These are phyloP conservation scores for Varanus salvator DNA, from an alignment of 2,113 vertebrate genomes.

Conservation along the genomic window DNA sequence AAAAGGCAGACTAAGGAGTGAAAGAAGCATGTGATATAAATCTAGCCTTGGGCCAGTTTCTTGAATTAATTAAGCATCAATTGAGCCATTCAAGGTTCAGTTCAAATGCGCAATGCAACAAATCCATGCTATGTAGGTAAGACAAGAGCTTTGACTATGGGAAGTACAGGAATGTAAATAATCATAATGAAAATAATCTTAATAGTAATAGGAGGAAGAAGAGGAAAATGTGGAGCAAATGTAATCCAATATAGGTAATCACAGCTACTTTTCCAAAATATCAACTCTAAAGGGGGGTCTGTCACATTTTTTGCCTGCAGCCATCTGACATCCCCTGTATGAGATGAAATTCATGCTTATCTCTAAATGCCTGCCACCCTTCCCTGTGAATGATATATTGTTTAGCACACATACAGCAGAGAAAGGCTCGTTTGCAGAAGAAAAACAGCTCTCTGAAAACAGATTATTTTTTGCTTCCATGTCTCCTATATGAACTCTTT, in stretches of 20 bases:
- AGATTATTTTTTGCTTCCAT: not conserved
- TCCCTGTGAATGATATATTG: not conserved
- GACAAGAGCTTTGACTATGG: not conserved
- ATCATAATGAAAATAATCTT: too few species aligned
- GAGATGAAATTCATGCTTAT: not conserved
- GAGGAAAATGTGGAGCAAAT: not conserved
- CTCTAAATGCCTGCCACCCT: constrained; percentile 8
- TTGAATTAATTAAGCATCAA: not conserved
- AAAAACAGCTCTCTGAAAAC: constrained; percentile 17
- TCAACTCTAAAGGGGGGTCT: not conserved
- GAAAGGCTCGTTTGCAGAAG: not conserved
- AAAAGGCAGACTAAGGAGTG: not conserved
- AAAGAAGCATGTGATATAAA: not conserved
- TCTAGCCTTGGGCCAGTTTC: not conserved
- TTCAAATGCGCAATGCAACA: not conserved
- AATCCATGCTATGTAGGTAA: not conserved
- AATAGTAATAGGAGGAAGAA: too few species aligned
- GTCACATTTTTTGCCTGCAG: not conserved
- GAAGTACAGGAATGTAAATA: too few species aligned
- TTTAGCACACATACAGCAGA: not conserved
- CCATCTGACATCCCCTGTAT: not conserved
- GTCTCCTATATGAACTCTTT: not conserved
- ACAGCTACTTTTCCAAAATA: not conserved
- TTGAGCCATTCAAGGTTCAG: not conserved
- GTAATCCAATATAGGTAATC: not conserved